phyloP scores from a whole-genome alignment of 2,888 invertebrate genomes.

The Drosophila mimetica region DNA sequence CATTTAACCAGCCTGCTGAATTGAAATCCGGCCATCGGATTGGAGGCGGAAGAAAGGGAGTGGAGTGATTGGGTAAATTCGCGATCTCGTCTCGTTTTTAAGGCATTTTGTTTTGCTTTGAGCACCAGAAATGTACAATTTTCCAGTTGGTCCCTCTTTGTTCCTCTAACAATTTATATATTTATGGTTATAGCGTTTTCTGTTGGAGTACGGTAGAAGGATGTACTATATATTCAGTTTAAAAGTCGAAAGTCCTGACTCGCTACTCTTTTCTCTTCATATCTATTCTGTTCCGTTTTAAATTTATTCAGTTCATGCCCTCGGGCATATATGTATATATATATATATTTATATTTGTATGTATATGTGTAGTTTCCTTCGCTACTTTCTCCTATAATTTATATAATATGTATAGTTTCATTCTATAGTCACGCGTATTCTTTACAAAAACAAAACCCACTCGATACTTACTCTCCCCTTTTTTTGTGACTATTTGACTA shows the following conservation, averaged over 20 bases:
- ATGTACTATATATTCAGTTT: slow-evolving; percentile 9
- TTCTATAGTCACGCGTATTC: slow-evolving; percentile 21
- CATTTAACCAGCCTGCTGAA: slow-evolving; percentile 81
- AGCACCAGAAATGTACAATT: slow-evolving; percentile 63
- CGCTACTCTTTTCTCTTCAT: slow-evolving; percentile 4
- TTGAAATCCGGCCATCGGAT: slow-evolving; percentile 54
- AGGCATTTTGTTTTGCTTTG: slow-evolving; percentile 38
- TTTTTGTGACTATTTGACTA: slow-evolving; percentile 76
- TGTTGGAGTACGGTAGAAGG: slow-evolving; percentile 1
- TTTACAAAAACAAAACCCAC: slow-evolving; percentile 27
- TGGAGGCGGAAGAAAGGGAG: slow-evolving; percentile 27
- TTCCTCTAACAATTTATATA: slow-evolving; percentile 36
- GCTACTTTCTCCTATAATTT: slow-evolving; percentile 45
- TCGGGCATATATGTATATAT: slow-evolving; percentile 57
- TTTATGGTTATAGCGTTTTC: slow-evolving; percentile 16
- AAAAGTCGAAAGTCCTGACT: slow-evolving; percentile 40
- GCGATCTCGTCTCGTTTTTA: slow-evolving; percentile 45
- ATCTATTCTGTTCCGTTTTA: slow-evolving; percentile 39
- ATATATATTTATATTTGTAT: slow-evolving; percentile 27
- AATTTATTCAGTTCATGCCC: slow-evolving; percentile 77
- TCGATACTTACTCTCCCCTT: slow-evolving; percentile 25
- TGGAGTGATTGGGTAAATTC: slow-evolving; percentile 61
- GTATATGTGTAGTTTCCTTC: slow-evolving; percentile 49
- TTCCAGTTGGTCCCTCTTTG: slow-evolving; percentile 54
- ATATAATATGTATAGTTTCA: slow-evolving; percentile 53